Percentiles rank a stretch among this genome's conserved stretches.
phyloP scores from a whole-genome alignment of 2,113 vertebrate genomes.

The Polypterus bichir region DNA sequence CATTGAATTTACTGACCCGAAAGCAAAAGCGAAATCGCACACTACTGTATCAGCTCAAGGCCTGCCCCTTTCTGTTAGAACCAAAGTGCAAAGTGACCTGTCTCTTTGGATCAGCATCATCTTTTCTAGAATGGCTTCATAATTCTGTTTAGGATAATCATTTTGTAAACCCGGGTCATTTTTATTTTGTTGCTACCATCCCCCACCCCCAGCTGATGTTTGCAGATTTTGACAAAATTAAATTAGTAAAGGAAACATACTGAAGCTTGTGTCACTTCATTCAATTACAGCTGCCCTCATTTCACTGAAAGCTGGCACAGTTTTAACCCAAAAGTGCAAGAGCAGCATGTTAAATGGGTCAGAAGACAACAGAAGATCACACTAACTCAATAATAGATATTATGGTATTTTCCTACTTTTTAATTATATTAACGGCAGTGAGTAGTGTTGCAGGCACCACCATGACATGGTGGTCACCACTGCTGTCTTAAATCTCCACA shows the following conservation, averaged over 20 bases:
- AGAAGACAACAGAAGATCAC: too few species aligned
- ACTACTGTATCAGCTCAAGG: neutral
- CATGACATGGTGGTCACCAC: too few species aligned
- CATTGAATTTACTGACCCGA: neutral
- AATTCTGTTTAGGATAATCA: neutral
- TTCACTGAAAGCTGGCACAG: neutral
- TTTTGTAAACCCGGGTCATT: constrained; percentile 1
- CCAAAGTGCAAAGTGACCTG: neutral
- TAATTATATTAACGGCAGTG: too few species aligned
- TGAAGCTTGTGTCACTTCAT: constrained; percentile 1
- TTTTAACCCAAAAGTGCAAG: neutral
- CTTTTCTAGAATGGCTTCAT: constrained; percentile 2
- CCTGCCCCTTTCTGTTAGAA: neutral
- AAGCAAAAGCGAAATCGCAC: neutral
- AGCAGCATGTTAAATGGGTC: too few species aligned
- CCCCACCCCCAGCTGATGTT: neutral
- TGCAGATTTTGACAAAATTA: neutral
- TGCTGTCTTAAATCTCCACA: too few species aligned
- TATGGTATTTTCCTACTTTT: too few species aligned
- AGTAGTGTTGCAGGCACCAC: too few species aligned
- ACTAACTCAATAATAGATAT: too few species aligned
- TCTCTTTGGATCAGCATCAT: neutral
- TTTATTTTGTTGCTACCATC: neutral
- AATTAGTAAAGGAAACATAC: neutral
- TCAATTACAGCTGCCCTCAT: constrained; percentile 5